A percentile compares a stretch with the other conserved stretches of the same genome.
Evolutionary conservation across 2,888 invertebrate genomes (phyloP).

Genomic region (Phyllotreta striolata): DNA sequence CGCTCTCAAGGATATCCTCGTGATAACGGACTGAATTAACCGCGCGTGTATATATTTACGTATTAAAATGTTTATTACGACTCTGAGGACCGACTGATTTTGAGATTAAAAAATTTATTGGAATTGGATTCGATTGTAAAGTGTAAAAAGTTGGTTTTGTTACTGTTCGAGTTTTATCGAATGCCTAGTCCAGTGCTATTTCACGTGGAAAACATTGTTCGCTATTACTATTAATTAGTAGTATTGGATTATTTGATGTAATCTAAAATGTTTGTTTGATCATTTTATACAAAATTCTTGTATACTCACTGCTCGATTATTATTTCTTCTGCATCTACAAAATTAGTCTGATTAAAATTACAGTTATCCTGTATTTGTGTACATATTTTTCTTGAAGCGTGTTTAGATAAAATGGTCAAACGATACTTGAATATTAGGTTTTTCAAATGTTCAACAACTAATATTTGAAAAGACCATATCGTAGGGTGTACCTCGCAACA

Average conservation of each 20-base stretch:
- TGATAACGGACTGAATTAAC: constrained; percentile 55
- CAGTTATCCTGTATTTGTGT: background rate
- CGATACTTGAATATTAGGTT: constrained; percentile 35
- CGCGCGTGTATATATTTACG: constrained; percentile 35
- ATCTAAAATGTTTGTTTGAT: constrained; percentile 5
- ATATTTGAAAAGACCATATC: constrained; percentile 45
- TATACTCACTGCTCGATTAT: constrained; percentile 3
- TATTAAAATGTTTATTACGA: constrained; percentile 24
- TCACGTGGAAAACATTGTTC: constrained; percentile 45
- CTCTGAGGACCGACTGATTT: background rate
- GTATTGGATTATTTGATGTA: constrained; percentile 20
- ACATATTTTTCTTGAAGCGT: background rate
- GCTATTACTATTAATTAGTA: constrained; percentile 21
- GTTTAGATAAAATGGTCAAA: constrained; percentile 31
- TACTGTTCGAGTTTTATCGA: constrained; percentile 56
- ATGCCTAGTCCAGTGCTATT: constrained; percentile 58
- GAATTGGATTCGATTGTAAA: constrained; percentile 28
- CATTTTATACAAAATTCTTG: background rate
- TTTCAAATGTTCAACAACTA: constrained; percentile 45
- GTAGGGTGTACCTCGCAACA: constrained; percentile 59
- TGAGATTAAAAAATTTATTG: constrained; percentile 1
- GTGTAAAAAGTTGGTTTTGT: constrained; percentile 36
- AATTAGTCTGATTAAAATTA: constrained; percentile 6
- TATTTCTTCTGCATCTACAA: constrained; percentile 2
- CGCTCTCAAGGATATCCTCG: constrained; percentile 71